Percentiles rank a stretch among this genome's conserved stretches.
Conservation (phyloP, 2,113 vertebrate genomes). For the Balaeniceps rex region DNA sequence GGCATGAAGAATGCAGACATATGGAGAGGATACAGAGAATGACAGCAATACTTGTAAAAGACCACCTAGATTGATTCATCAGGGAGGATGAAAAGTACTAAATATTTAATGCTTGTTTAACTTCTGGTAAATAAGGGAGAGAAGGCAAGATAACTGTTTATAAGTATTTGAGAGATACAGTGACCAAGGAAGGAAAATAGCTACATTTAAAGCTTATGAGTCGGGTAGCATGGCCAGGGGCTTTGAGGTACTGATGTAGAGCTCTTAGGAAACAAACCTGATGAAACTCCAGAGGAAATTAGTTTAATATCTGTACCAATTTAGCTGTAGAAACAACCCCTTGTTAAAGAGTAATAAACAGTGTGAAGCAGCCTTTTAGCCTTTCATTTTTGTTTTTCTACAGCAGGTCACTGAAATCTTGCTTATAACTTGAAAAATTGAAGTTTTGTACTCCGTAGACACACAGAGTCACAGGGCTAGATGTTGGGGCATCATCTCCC, state of each 20-base stretch:
- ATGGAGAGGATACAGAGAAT: background rate
- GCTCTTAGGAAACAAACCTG: background rate
- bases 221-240: background rate
- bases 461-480: background rate
- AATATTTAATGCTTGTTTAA: background rate
- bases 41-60: background rate
- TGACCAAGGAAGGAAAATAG: background rate
- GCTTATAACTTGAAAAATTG: background rate
- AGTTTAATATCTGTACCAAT: background rate
- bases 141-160: background rate
- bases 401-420: background rate
- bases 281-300: background rate
- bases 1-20: background rate
- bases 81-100: background rate
- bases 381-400: background rate
- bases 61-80: background rate
- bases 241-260: background rate
- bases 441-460: background rate
- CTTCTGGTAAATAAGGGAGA: background rate
- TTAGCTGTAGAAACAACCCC: background rate
- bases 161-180: background rate
- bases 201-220: background rate
- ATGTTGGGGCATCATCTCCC: background rate
- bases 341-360: background rate
- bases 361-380: background rate